Evolutionary conservation across 2,888 invertebrate species (phyloP).

Genomic region (Chironomus riparius): DNA sequence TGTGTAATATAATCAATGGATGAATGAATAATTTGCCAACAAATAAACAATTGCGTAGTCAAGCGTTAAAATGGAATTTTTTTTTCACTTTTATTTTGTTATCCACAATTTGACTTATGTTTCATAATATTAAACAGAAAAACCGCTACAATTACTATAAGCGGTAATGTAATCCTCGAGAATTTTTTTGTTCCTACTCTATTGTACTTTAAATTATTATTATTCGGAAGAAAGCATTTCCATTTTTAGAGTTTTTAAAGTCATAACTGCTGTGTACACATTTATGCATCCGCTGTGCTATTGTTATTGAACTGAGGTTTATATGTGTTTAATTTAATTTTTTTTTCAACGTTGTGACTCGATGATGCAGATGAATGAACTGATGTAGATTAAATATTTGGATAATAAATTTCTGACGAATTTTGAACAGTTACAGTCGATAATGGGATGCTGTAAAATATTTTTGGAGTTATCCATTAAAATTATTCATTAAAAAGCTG

Average conservation of each 20-base stretch:
- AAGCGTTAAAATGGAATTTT: conserved; percentile 4
- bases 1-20: neutral
- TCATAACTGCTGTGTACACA: neutral
- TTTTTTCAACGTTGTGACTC: neutral
- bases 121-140: neutral
- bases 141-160: neutral
- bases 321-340: neutral
- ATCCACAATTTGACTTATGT: conserved; percentile 9
- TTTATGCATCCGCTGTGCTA: neutral
- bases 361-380: neutral
- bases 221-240: neutral
- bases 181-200: neutral
- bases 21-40: conserved; percentile 3
- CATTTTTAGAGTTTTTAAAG: neutral
- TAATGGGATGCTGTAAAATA: no score
- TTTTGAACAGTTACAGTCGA: no score
- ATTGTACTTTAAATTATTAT: neutral
- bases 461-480: no score
- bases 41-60: conserved; percentile 12
- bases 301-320: neutral
- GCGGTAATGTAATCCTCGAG: neutral
- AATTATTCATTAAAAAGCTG: neutral
- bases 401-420: no score
- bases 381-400: no score
- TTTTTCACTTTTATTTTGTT: neutral